phyloP scores from a whole-genome alignment of 1,140 invertebrate species.

The Harpegnathos saltator region DNA sequence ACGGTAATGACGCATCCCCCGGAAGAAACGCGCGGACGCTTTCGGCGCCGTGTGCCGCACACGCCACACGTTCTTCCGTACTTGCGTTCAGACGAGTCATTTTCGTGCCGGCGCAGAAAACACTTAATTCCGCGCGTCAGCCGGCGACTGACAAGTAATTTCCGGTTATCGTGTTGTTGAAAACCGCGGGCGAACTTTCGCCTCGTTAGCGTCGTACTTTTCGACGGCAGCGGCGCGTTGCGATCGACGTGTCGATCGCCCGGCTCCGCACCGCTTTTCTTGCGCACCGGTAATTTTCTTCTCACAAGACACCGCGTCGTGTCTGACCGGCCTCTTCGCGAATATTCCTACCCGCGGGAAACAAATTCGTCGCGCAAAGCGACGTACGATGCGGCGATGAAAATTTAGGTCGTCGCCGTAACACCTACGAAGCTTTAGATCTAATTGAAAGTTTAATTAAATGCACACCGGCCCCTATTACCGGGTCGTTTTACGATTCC shows the following conservation, averaged over 20 bases:
- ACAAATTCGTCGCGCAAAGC: slow-evolving; percentile 38
- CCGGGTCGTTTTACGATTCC: slow-evolving; percentile 49
- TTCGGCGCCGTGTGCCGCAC: slow-evolving; percentile 4
- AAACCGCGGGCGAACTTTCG: slow-evolving; percentile 68
- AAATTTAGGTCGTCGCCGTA: slow-evolving; percentile 31
- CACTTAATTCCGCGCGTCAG: slow-evolving; percentile 74
- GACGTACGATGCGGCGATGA: slow-evolving; percentile 17
- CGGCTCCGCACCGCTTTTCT: neutral
- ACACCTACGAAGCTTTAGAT: slow-evolving; percentile 41
- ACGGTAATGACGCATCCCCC: slow-evolving; percentile 43
- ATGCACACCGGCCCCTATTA: slow-evolving; percentile 43
- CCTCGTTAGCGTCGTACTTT: slow-evolving; percentile 75
- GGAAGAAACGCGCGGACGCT: slow-evolving; percentile 3
- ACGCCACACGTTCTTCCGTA: slow-evolving; percentile 39
- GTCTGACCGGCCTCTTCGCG: neutral
- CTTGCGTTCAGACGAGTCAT: slow-evolving; percentile 67
- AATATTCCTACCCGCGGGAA: neutral
- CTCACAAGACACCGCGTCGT: neutral
- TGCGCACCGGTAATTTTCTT: neutral
- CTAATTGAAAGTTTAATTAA: slow-evolving; percentile 71
- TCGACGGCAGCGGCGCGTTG: slow-evolving; percentile 11
- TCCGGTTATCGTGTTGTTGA: slow-evolving; percentile 77
- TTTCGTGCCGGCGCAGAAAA: slow-evolving; percentile 75
- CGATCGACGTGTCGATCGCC: neutral
- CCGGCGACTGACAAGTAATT: slow-evolving; percentile 78